phyloP scores from a whole-genome alignment of 1,140 invertebrate genomes.

The Drosophila aff. region DNA sequence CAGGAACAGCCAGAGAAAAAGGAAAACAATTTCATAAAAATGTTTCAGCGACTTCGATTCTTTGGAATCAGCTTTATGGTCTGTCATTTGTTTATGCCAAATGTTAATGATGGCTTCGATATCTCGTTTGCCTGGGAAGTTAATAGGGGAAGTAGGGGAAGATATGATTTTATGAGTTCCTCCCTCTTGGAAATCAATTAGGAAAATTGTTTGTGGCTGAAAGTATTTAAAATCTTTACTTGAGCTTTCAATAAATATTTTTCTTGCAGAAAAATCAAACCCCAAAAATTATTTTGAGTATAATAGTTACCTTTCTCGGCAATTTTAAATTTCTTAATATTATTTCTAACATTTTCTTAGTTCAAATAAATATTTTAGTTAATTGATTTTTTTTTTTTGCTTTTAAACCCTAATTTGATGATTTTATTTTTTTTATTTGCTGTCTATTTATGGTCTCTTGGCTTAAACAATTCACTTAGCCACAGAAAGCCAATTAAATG shows the following conservation, averaged over 20 bases:
- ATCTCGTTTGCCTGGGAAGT: neutral
- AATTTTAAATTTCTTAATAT: neutral
- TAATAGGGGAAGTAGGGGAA: neutral
- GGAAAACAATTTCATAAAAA: conserved; percentile 73
- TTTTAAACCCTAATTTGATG: neutral
- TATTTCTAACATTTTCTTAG: neutral
- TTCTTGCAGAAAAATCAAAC: no score
- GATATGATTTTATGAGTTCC: neutral
- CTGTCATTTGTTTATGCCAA: conserved; percentile 44
- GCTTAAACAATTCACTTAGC: neutral
- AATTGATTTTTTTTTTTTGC: neutral
- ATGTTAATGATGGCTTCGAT: conserved; percentile 20
- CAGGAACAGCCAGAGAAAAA: neutral
- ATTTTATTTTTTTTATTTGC: no score
- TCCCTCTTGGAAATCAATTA: neutral
- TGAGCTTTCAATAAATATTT: no score
- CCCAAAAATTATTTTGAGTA: no score
- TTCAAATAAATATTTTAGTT: neutral
- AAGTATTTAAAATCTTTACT: neutral
- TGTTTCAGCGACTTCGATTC: conserved; percentile 64
- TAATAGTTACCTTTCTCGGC: no score
- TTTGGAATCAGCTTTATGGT: conserved; percentile 44
- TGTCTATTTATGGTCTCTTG: neutral
- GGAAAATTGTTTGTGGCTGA: neutral
- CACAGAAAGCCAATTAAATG: conserved; percentile 8